Conservation (phyloP, 2,113 vertebrate genomes). For the Sphaerodactylus townsendi region DNA sequence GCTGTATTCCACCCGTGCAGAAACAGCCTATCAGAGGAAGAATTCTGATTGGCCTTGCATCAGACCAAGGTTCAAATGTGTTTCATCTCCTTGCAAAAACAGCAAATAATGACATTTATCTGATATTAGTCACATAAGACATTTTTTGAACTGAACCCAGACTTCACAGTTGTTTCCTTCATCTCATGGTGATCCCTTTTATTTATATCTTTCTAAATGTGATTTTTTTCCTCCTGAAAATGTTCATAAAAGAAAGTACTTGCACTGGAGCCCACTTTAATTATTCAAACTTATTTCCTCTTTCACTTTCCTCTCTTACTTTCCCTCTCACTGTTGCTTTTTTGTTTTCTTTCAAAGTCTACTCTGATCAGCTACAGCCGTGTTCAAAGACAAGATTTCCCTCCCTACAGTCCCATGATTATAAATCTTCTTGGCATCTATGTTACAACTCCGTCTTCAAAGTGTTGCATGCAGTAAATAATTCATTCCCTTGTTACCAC, state of each 20-base stretch:
- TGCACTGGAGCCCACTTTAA: neutral
- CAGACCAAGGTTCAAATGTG: neutral
- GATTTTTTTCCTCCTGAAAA: neutral
- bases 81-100: neutral
- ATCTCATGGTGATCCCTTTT: neutral
- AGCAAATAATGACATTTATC: neutral
- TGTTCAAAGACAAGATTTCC: slow-evolving; percentile 19
- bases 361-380: neutral
- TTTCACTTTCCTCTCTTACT: neutral
- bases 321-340: neutral
- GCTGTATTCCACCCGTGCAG: too few species aligned
- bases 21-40: too few species aligned
- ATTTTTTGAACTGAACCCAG: neutral
- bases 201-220: neutral
- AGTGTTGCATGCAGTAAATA: slow-evolving; percentile 24
- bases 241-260: neutral
- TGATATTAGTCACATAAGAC: neutral
- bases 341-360: neutral
- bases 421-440: slow-evolving; percentile 14
- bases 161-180: neutral
- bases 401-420: neutral
- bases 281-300: slow-evolving; percentile 8
- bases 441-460: neutral
- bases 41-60: too few species aligned
- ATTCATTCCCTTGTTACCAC: slow-evolving; percentile 2